Base-by-base conservation (phyloP, 2,113 vertebrate species). In the Corvus cornix region DNA sequence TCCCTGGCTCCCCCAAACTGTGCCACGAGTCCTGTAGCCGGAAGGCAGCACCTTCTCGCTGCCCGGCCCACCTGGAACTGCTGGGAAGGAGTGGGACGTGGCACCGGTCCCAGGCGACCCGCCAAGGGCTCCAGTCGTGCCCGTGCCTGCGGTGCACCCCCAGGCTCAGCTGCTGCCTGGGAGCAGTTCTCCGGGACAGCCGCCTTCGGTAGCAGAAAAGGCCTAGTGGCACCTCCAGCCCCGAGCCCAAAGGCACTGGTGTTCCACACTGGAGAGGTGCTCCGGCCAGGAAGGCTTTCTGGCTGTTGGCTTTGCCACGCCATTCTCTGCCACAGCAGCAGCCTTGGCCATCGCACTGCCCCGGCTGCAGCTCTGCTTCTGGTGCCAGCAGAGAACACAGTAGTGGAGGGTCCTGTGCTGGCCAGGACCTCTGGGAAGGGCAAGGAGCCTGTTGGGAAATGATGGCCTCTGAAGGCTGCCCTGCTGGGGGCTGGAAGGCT, bases 321-420 rank as follows among this genome's bases (percentile, higher is more conserved):
- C 33, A 4, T 58, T 58, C 55, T n/a, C 55, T 15, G 55, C 33
- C 33, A 9, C 11, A 5, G 55, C 11, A 9, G 55, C 33, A 4
- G 55, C 55, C 55, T 58, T 2, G 55, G 55, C 55, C 6, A 4
- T 10, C 6, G 13, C 21, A 6, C 55, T 4, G 33, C 33, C 55
- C 55, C 11, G 2, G 21, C 33, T 23, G 33, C 3, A 9, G 55
- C 33, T n/a, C 21, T 9, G 55, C 33, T 33, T 58, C 33, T 21
- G 21, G 55, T 58, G 55, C 31, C 55, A 6, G 31, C 2, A 13
- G 31, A n/a, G 31, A 56, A n/a, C 20, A 3, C 4, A 20, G 55
- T 31, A 5, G 5, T 3, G 20, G 55, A n/a, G 55, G n/a, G 22
- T 59, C 22, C n/a, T 2, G 15, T 3, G 33, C 22, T 1, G 14